phyloP scores from a whole-genome alignment of 2,797 vertebrate species.

The Yasuhikotakia modesta region DNA sequence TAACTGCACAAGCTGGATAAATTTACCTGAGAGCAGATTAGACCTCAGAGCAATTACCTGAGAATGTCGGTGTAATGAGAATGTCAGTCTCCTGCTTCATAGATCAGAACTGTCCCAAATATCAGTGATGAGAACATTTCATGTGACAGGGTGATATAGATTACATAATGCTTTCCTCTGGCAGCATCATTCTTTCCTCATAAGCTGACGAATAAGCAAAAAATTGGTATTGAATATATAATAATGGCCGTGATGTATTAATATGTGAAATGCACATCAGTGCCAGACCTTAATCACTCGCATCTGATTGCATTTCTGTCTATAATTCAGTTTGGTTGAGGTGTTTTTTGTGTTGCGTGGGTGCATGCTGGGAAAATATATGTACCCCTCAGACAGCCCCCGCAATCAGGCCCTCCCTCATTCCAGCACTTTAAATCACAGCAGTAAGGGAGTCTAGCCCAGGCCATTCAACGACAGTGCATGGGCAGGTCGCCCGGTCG shows the following conservation, averaged over 20 bases:
- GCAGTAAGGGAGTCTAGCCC: conserved; percentile 29
- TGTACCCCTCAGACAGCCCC: conserved; percentile 15
- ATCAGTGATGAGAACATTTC: conserved; percentile 11
- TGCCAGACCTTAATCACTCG: not conserved
- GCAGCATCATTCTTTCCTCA: not conserved
- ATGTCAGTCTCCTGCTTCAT: not conserved
- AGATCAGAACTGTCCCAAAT: not conserved
- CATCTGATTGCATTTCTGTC: not conserved
- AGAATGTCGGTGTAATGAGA: conserved; percentile 11
- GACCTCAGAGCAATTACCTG: not conserved
- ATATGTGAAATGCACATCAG: conserved; percentile 1
- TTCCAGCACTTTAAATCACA: conserved; percentile 39
- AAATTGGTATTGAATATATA: conserved; percentile 20
- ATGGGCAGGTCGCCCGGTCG: conserved; percentile 7
- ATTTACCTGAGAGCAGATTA: not conserved
- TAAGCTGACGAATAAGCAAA: conserved; percentile 8
- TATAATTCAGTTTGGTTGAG: not conserved
- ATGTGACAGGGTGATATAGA: conserved; percentile 5
- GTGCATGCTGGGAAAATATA: not conserved
- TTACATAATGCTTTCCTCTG: not conserved
- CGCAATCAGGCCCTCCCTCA: not conserved
- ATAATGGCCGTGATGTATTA: not conserved
- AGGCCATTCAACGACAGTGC: conserved; percentile 18
- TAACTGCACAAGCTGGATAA: not conserved
- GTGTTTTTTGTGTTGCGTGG: not conserved